Base-by-base conservation (phyloP, 2,113 vertebrate species). In the Corvus moneduloides region DNA sequence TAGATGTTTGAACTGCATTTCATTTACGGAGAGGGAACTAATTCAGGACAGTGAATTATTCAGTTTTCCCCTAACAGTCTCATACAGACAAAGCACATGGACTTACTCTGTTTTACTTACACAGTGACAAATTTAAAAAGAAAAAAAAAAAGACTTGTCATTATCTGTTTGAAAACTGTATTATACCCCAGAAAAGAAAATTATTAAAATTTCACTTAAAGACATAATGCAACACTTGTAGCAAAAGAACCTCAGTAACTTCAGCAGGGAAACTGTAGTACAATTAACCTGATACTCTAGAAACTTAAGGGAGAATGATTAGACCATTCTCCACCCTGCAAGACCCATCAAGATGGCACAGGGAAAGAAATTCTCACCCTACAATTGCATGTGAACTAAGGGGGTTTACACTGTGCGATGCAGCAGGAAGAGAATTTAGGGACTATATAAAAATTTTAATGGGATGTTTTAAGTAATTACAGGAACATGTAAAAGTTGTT, bases 291-390 rank as follows among this genome's bases (percentile, higher is more conserved):
- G 1, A 48, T 15, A 23, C 1, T 49, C 30, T 8, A 67, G 27
- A 61, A 82, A 55, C 3, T 13, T 7, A 24, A 2, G 1, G 1
- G 21, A 46, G 23, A 66, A 62, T 1, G 2, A 20, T 13, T 7
- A 52, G 8, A 63, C 9, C 8, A 21, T 32, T 44, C 52, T 22
- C 30, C 11, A 13, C 28, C 10, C 4, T 26, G 14, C 32, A 66
- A 69, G 18, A 68, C 2, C 5, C 54, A 39, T 13, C 13, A 63
- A 35, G 46, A 59, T 1, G 2, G 23, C 46, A 74, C 5, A 67
- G n/a, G 5, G 6, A 75, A 85, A 84, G 11, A 49, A 63, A 84
- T 14, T 17, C 33, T 58, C 19, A 54, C 3, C 14, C 12, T 81
- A 23, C 8, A 80, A 28, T 3, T 1, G 0, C 21, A 51, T 7